Conservation (phyloP, 2,113 vertebrate species). For the Burhinus oedicnemus region DNA sequence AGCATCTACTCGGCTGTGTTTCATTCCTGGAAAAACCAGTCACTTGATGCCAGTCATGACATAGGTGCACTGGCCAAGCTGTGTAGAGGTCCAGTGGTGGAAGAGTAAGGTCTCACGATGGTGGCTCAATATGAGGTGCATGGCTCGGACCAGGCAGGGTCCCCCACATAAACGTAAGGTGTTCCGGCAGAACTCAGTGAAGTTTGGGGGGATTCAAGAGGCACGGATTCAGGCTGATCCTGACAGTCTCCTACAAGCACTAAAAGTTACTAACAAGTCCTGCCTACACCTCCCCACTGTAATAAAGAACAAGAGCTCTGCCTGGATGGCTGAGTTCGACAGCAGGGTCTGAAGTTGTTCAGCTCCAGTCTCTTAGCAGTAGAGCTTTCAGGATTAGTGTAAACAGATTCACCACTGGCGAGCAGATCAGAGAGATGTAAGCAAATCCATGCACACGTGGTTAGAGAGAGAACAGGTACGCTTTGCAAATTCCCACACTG, state of each 20-base stretch:
- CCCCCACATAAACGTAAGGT: neutral
- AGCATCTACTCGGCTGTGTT: neutral
- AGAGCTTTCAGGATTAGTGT: conserved; percentile 28
- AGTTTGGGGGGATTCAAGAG: neutral
- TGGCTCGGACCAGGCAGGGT: neutral
- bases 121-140: neutral
- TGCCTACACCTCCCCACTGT: neutral
- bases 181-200: neutral
- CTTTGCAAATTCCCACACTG: neutral
- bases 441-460: neutral
- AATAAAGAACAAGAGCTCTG: neutral
- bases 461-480: neutral
- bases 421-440: neutral
- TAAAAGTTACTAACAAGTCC: neutral
- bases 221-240: neutral
- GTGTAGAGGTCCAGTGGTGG: neutral
- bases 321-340: neutral
- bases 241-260: neutral
- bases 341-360: neutral
- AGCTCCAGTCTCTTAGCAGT: neutral
- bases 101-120: neutral
- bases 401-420: conserved; percentile 17
- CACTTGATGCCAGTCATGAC: neutral
- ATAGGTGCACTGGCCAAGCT: neutral
- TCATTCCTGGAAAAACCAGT: neutral